A percentile compares a stretch with the other conserved stretches of the same genome.
phyloP scores from a whole-genome alignment of 2,888 invertebrate genomes.

The Agonopterix arenella region DNA sequence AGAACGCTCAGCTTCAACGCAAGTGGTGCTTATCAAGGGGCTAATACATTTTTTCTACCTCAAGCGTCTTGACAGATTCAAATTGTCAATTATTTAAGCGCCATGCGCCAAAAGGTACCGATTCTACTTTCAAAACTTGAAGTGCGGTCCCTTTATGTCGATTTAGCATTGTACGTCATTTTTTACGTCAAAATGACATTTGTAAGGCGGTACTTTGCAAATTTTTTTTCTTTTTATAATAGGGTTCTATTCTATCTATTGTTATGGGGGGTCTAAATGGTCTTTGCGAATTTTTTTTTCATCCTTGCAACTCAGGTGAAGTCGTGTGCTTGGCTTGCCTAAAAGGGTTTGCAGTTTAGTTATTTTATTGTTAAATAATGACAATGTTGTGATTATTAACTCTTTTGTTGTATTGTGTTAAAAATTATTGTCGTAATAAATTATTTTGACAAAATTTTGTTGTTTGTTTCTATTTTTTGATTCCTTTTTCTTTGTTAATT shows the following conservation, averaged over 20 bases:
- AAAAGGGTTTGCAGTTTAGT: neutral
- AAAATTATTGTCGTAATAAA: no score
- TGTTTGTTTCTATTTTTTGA: no score
- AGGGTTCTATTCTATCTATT: constrained; percentile 41
- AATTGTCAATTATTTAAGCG: constrained; percentile 6
- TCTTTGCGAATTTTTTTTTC: constrained; percentile 35
- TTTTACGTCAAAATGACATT: constrained; percentile 50
- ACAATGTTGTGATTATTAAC: constrained; percentile 1
- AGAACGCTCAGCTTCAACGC: no score
- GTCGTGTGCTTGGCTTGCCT: constrained; percentile 17
- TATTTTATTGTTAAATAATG: neutral
- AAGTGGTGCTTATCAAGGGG: no score
- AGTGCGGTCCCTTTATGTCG: constrained; percentile 21
- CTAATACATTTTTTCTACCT: no score
- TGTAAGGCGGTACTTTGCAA: constrained; percentile 34
- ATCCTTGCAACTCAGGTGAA: constrained; percentile 37
- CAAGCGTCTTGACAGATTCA: no score
- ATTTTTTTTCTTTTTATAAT: constrained; percentile 44
- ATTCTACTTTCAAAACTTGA: constrained; percentile 3
- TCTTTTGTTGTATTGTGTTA: neutral
- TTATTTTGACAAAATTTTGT: no score
- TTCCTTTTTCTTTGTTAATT: no score
- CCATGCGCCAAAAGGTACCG: constrained; percentile 10
- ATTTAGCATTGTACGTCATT: constrained; percentile 45
- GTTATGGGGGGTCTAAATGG: constrained; percentile 53